phyloP scores from a whole-genome alignment of 2,888 invertebrate genomes.

The Thelaira solivaga region DNA sequence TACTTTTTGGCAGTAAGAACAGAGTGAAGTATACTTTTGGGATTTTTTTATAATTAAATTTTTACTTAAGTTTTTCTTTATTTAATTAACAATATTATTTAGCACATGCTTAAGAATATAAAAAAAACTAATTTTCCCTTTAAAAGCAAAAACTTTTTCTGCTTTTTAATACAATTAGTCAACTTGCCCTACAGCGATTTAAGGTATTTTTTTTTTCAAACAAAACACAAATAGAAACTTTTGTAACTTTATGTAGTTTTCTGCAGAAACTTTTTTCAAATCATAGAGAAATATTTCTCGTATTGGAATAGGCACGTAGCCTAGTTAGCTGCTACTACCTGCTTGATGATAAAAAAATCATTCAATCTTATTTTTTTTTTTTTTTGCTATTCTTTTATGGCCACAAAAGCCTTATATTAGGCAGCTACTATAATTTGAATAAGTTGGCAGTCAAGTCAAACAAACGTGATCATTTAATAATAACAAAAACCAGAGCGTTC shows the following conservation, averaged over 20 bases:
- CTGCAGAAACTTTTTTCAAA: constrained; percentile 26
- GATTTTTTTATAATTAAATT: neutral
- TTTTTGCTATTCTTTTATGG: neutral
- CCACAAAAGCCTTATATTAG: constrained; percentile 52
- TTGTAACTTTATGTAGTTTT: neutral
- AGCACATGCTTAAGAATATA: neutral
- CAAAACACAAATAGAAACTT: neutral
- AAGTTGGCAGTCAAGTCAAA: constrained; percentile 39
- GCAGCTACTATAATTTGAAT: constrained; percentile 40
- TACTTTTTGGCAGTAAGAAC: too few relatives aligned
- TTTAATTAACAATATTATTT: neutral
- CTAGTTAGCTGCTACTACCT: neutral
- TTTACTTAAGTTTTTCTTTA: neutral
- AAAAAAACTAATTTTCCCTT: neutral
- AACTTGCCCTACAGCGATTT: constrained; percentile 25
- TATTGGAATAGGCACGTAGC: constrained; percentile 41
- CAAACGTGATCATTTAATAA: constrained; percentile 54
- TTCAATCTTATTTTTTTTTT: neutral
- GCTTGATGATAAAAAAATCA: neutral
- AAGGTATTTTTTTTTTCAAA: neutral
- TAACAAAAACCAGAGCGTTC: neutral
- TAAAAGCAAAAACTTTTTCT: neutral
- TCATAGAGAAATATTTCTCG: constrained; percentile 38
- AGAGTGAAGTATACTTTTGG: neutral
- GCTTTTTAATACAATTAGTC: constrained; percentile 29